Evolutionary conservation across 2,113 vertebrate genomes (phyloP).

Genomic region (Oreochromis spilurus): DNA sequence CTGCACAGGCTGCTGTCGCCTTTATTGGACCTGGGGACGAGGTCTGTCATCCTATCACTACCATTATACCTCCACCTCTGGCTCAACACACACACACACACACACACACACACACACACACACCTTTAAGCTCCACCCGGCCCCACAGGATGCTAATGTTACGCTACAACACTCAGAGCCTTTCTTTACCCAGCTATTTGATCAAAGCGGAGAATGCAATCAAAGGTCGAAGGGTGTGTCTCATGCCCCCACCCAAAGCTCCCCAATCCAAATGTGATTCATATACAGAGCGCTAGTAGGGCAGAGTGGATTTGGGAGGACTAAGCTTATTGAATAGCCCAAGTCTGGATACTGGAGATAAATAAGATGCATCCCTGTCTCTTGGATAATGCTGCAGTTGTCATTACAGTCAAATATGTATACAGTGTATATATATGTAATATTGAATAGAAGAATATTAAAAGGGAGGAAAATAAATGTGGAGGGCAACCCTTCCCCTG

Average conservation of each 20-base stretch:
- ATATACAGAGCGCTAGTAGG: background rate
- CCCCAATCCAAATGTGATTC: background rate
- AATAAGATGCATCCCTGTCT: slow-evolving; percentile 12
- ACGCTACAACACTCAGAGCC: background rate
- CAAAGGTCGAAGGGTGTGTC: slow-evolving; percentile 10
- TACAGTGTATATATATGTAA: background rate
- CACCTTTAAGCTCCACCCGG: slow-evolving; percentile 3
- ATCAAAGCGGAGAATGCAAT: background rate
- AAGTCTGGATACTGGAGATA: slow-evolving; percentile 47
- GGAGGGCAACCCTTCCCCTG: background rate
- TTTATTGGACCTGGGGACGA: slow-evolving; percentile 43
- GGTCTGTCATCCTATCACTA: slow-evolving; percentile 36
- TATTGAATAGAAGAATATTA: background rate
- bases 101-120: slow-evolving; percentile 10
- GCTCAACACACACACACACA: background rate
- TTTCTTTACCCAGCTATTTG: slow-evolving; percentile 33
- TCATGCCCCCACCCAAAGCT: background rate
- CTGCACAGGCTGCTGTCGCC: slow-evolving; percentile 21
- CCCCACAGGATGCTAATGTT: slow-evolving; percentile 4
- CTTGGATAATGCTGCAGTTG: slow-evolving; percentile 7
- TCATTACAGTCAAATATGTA: slow-evolving; percentile 8
- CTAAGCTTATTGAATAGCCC: background rate
- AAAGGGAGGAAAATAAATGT: background rate
- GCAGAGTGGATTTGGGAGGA: background rate
- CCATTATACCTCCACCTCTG: slow-evolving; percentile 28